These are phyloP conservation scores for Cydia amplana DNA, from an alignment of 1,140 invertebrate genomes.

Conservation along the genomic window DNA sequence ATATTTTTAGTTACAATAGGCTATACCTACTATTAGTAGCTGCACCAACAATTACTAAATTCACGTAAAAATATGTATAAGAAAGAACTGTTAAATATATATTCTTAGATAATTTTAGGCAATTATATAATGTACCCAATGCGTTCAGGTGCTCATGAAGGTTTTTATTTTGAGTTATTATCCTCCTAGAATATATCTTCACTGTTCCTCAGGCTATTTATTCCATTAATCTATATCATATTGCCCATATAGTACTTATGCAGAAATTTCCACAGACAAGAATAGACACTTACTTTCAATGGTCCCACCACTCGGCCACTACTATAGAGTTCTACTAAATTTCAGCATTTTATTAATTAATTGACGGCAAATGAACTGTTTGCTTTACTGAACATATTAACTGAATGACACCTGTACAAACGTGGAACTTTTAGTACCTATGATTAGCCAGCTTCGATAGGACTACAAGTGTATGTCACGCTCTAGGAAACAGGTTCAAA, in stretches of 20 bases:
- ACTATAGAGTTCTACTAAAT: neutral
- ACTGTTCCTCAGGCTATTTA: no score
- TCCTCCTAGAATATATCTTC: no score
- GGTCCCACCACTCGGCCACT: neutral
- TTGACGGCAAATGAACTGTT: neutral
- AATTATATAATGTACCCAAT: no score
- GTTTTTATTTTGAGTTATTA: no score
- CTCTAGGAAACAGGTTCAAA: neutral
- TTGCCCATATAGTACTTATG: neutral
- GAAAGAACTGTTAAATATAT: no score
- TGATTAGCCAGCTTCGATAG: neutral
- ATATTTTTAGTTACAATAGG: no score
- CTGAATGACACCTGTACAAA: constrained; percentile 14
- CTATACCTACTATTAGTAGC: no score
- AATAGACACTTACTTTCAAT: neutral
- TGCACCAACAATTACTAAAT: no score
- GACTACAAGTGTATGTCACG: neutral
- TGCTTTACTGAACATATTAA: neutral
- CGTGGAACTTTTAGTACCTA: neutral
- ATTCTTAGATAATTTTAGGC: no score
- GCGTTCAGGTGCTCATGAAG: no score
- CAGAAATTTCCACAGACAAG: neutral
- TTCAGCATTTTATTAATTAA: neutral
- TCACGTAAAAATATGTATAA: no score
- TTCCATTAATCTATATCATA: no score